Conservation (phyloP, 2,888 invertebrate genomes). For the Synergus itoensis region DNA sequence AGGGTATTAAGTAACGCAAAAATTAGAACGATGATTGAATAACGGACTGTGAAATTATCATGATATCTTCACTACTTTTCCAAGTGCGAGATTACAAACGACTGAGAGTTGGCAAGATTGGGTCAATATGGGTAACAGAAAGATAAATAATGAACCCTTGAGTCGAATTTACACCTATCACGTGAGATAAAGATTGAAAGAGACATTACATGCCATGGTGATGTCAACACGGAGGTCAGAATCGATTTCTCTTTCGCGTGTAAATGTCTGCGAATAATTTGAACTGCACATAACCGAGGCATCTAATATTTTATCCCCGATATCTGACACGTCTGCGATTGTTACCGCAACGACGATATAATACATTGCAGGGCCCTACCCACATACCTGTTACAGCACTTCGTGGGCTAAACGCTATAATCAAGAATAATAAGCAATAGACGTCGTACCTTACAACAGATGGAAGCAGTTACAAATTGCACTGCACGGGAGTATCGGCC, state of each 20-base stretch:
- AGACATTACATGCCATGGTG: conserved; percentile 4
- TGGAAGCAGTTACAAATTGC: conserved; percentile 55
- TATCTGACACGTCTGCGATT: conserved; percentile 33
- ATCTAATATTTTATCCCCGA: conserved; percentile 38
- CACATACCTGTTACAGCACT: conserved; percentile 58
- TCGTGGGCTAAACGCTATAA: conserved; percentile 59
- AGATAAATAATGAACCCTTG: neutral
- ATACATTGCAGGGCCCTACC: conserved; percentile 44
- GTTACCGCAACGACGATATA: conserved; percentile 29
- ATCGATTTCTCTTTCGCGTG: conserved; percentile 33
- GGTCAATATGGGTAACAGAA: neutral
- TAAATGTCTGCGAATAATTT: conserved; percentile 25
- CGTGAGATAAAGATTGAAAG: conserved; percentile 15
- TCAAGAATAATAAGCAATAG: conserved; percentile 60
- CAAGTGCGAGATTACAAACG: too few species aligned
- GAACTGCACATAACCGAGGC: conserved; percentile 23
- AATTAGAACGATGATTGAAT: conserved; percentile 28
- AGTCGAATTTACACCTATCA: neutral
- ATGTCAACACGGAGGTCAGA: conserved; percentile 32
- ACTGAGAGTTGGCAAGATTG: too few species aligned
- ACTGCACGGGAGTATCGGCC: conserved; percentile 11
- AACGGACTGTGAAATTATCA: neutral
- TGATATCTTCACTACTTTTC: too few species aligned
- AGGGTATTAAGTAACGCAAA: neutral
- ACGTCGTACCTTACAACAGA: conserved; percentile 44